phyloP scores from a whole-genome alignment of 1,140 invertebrate species.

The Dendrolimus kikuchii region DNA sequence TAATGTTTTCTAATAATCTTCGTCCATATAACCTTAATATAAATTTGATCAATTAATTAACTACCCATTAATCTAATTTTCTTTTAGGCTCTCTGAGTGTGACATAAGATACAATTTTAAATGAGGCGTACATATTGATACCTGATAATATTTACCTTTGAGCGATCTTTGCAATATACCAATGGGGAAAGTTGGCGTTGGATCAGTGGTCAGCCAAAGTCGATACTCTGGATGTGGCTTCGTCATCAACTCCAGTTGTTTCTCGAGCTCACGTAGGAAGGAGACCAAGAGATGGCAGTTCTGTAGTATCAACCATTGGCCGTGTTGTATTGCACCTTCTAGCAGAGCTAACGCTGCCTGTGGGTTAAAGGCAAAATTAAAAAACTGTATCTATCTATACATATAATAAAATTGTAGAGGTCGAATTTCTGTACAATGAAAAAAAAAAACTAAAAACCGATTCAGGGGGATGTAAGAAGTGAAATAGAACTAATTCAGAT shows the following conservation, averaged over 20 bases:
- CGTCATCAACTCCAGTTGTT: constrained; percentile 82
- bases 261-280: constrained; percentile 88
- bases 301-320: constrained; percentile 92
- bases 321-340: constrained; percentile 81
- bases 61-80: no score
- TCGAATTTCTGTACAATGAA: no score
- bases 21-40: no score
- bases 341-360: constrained; percentile 82
- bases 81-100: neutral
- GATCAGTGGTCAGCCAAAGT: constrained; percentile 94
- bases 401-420: no score
- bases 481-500: no score
- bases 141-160: constrained; percentile 75
- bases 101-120: neutral
- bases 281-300: constrained; percentile 89
- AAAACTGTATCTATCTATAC: neutral
- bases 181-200: constrained; percentile 87
- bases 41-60: no score
- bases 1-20: no score
- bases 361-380: neutral
- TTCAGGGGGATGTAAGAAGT: no score
- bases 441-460: no score
- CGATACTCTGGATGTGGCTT: constrained; percentile 91
- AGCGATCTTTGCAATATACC: constrained; percentile 89
- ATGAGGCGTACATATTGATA: neutral